Evolutionary conservation across 2,888 invertebrate species (phyloP), one percentile per base, ranked within the genome.

Genomic region (Baccha elongata): DNA sequence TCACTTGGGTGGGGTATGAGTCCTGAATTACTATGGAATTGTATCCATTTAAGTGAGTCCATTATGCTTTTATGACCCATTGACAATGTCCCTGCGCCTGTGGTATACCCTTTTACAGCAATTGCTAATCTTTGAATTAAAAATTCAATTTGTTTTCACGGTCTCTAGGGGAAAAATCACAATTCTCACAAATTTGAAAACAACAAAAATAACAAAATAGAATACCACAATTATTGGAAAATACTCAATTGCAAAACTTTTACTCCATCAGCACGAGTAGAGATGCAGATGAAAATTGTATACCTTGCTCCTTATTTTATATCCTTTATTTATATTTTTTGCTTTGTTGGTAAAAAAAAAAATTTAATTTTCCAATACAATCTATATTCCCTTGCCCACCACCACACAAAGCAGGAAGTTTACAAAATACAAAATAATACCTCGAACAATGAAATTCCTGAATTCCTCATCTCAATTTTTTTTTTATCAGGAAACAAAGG

Each of bases 61-160:
- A n/a, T n/a, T n/a, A n/a, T n/a, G n/a, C n/a, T n/a, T n/a, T n/a
- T n/a, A n/a, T n/a, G n/a, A n/a, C n/a, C n/a, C n/a, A n/a, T n/a
- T n/a, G n/a, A n/a, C n/a, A n/a, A n/a, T n/a, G n/a, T n/a, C n/a
- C n/a, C n/a, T n/a, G n/a, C n/a, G n/a, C n/a, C n/a, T n/a, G n/a
- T n/a, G n/a, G n/a, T n/a, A n/a, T n/a, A n/a, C n/a, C n/a, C n/a
- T n/a, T n/a, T n/a, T n/a, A n/a, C n/a, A n/a, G n/a, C n/a, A n/a
- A n/a, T n/a, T 26, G 23, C 1, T 10, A 3, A 29, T 17, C 13
- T 15, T 52, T 29, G 74, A 62, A 74, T 80, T 80, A 74, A 74
- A 74, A 74, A 74, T 80, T 74, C 74, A 80, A 80, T 80, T 80
- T 64, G 68, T 68, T 55, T 69, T 40, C 11, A 15, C 21, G 21